Base-by-base conservation (phyloP, 2,888 invertebrate species). In the Agrotis ipsilon region DNA sequence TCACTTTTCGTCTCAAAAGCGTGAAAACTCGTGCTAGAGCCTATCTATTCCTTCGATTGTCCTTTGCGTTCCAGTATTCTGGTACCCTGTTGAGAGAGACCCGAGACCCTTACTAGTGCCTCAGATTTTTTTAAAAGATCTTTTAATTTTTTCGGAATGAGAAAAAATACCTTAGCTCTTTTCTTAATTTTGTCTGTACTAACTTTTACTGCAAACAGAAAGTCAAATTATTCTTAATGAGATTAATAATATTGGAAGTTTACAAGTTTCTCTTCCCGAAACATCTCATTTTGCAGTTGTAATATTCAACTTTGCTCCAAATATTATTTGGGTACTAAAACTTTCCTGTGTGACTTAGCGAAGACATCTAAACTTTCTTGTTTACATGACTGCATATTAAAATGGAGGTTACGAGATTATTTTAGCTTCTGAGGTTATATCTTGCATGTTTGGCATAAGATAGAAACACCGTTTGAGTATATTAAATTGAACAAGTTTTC, bases 321-420 rank as follows among this genome's bases (percentile, higher is more conserved):
- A 63, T 49, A 63, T 63, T 58, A 68, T 68, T 74, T n/a, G 6
- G 16, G 11, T 73, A 46, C 48, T 49, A 45, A 32, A 72, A 75
- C 54, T 69, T 74, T 19, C 45, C 18, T 59, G 27, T 46, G 3
- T 32, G 45, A 27, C 32, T 18, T 61, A 46, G 55, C 45, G 45
- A 46, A 68, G 32, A 54, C n/a, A 68, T 62, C 18, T 54, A 68
- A 73, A 59, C 58, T 59, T 62, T 4, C 18, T 14, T 68, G 61
- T 27, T n/a, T 52, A 68, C 58, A 46, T 18, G n/a, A 14, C 18
- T 19, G 48, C n/a, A 45, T 43, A 73, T 75, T 59, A 27, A 43
- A 62, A 54, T 49, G 18, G 13, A 48, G 19, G n/a, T 65, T 54
- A n/a, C 1, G 32, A 24, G n/a, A 54, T 39, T 24, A 32, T 32